Evolutionary conservation across 2,113 vertebrate species (phyloP), one percentile per base, ranked within the genome.

Genomic region (Brachyhypopomus occidentalis): DNA sequence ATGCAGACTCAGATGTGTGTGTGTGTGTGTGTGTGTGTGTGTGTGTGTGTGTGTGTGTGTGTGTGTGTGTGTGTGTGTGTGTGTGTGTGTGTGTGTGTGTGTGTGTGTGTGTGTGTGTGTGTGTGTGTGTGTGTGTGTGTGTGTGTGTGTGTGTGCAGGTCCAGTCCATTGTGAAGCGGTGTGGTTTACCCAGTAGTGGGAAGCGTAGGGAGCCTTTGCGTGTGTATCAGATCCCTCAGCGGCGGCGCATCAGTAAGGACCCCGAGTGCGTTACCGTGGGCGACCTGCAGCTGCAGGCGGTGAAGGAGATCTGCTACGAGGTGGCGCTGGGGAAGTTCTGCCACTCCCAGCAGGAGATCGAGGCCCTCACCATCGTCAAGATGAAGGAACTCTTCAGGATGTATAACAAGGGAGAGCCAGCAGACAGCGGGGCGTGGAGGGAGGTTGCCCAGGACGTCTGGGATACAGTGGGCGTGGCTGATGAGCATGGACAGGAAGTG

Each of bases 251-350:
- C 86, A 93, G 92, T 84, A 95, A 95, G 78, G 95, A 95, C 85
- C 95, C 95, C 0, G 91, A 93, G 62, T 92, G 94, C 79, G 91
- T 95, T 34, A 96, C 81, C 36, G 90, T 94, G 88, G 92, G 52
- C 74, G 96, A 91, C 89, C 96, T 92, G 45, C 94, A 95, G 83
- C 93, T 96, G 94, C 96, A 97, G 85, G 96, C 96, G 0, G 95
- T 97, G 4, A 96, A 96, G 71, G 96, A 96, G 91, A 95, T 97
- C 87, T 96, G 96, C 89, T 96, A 96, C 2, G 95, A 96, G 90
- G 95, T 96, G 86, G 95, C 95, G 0, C 91, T 96, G 77, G 94
- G 93, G 0, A 95, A 96, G 84, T 97, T 96, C 90, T 91, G 93
- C 3, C 95, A 96, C 38, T 94, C 94, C n/a, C 93, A 92, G 0